Evolutionary conservation across 1,140 invertebrate genomes (phyloP).

Genomic region (Sesamia nonagrioides): DNA sequence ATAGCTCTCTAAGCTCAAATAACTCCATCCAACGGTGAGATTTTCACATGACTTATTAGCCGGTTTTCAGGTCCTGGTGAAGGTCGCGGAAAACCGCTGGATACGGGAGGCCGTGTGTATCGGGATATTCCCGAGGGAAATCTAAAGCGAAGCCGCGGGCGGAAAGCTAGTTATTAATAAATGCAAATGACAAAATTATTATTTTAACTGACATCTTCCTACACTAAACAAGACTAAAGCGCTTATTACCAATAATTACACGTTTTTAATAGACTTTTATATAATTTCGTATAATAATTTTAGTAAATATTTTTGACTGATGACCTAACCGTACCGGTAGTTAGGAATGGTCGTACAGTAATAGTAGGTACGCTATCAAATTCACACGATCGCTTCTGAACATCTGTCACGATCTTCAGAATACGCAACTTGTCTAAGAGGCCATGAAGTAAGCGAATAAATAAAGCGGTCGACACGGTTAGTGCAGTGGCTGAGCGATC

Average conservation of each 20-base stretch:
- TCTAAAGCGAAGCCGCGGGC: too few relatives aligned
- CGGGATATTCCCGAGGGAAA: too few relatives aligned
- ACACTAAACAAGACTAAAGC: not conserved
- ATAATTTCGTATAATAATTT: conserved; percentile 15
- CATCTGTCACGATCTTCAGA: conserved; percentile 84
- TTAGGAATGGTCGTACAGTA: conserved; percentile 69
- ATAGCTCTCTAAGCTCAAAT: too few relatives aligned
- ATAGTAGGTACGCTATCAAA: conserved; percentile 85
- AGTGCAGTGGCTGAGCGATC: too few relatives aligned
- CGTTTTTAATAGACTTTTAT: not conserved
- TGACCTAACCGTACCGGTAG: conserved; percentile 71
- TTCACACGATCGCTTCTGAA: conserved; percentile 83
- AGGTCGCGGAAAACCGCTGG: too few relatives aligned
- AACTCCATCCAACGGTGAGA: too few relatives aligned
- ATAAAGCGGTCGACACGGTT: not conserved
- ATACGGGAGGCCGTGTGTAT: too few relatives aligned
- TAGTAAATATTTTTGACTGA: not conserved
- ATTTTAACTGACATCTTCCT: not conserved
- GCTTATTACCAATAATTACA: conserved; percentile 10
- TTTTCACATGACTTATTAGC: too few relatives aligned
- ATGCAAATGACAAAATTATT: conserved; percentile 15
- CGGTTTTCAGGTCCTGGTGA: too few relatives aligned
- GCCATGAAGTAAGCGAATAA: conserved; percentile 59
- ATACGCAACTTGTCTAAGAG: conserved; percentile 76
- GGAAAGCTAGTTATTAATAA: too few relatives aligned